Evolutionary conservation across 2,888 invertebrate genomes (phyloP), one percentile per base, ranked within the genome.

Genomic region (Eurois occulta): DNA sequence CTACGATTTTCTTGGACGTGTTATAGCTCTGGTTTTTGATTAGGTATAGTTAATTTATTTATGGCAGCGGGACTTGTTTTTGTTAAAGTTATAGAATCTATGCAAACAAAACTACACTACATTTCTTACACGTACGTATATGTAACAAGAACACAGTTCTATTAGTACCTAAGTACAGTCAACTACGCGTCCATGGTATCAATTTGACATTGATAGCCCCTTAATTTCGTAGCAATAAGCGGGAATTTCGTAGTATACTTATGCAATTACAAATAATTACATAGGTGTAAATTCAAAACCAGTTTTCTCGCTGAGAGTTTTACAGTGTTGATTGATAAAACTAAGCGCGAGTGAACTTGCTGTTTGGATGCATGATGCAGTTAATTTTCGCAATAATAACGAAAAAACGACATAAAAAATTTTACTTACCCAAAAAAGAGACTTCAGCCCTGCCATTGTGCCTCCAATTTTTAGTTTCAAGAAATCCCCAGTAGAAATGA

Each of bases 1-100:
- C 55, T 52, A 66, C 80, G 28, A 69, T 80, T 81, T 84, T 81
- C 74, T 80, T 68, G 58, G 55, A 80, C 65, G 11, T 66, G 80
- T 69, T n/a, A n/a, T n/a, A 28, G 60, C 70, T 78, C 82, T 66
- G 43, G 78, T 76, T 66, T 66, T 66, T 66, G 48, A 66, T 79
- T 52, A 60, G 58, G 48, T 66, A 66, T 41, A 65, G 24, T 81
- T 58, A 35, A 74, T 81, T 74, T 41, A 55, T 73, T 64, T 38
- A 72, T 46, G 32, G 32, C 64, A 65, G 48, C 46, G 24, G 16
- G 21, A 78, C 64, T 65, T 41, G 55, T 41, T 65, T 80, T 65
- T 65, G 55, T 55, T 46, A 38, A 13, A 65, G 28, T 52, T 64
- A 16, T 24, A 79, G 62, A 52, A 80, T 62, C 80, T 73, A n/a